These are phyloP conservation scores for Rhagophthalmus giganteus DNA, from an alignment of 2,888 invertebrate species.

Conservation along the genomic window DNA sequence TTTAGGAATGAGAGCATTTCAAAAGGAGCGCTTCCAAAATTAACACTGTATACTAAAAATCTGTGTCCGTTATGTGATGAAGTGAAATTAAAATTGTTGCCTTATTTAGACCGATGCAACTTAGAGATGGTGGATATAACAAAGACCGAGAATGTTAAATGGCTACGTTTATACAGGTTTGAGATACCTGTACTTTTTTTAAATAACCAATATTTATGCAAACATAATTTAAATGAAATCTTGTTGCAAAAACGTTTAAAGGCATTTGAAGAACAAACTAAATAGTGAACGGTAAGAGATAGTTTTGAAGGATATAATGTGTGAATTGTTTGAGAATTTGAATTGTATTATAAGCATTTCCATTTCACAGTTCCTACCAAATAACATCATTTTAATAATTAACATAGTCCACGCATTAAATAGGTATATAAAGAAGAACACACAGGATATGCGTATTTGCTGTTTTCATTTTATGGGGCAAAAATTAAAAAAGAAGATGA, in stretches of 20 bases:
- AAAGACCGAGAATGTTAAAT: constrained; percentile 70
- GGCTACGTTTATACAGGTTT: constrained; percentile 72
- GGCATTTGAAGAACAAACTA: constrained; percentile 15
- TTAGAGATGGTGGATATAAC: constrained; percentile 79
- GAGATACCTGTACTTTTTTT: constrained; percentile 90
- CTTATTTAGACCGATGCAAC: constrained; percentile 62
- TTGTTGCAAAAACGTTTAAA: constrained; percentile 60
- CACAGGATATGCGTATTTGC: no score
- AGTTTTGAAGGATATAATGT: no score
- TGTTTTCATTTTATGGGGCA: no score
- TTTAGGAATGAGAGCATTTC: constrained; percentile 53
- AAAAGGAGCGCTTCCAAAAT: constrained; percentile 58
- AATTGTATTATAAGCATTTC: no score
- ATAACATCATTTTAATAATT: no score
- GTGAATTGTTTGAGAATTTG: no score
- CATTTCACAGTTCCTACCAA: no score
- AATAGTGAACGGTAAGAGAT: no score
- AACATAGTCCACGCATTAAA: no score
- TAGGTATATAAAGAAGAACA: no score
- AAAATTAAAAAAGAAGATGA: no score
- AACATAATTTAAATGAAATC: constrained; percentile 67
- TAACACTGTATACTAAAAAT: constrained; percentile 82
- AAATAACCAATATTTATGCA: constrained; percentile 79
- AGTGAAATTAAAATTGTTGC: constrained; percentile 67
- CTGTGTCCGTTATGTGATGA: constrained; percentile 83